Evolutionary conservation across 2,797 vertebrate species (phyloP), one percentile per base, ranked within the genome.

Genomic region (Girardinus metallicus): DNA sequence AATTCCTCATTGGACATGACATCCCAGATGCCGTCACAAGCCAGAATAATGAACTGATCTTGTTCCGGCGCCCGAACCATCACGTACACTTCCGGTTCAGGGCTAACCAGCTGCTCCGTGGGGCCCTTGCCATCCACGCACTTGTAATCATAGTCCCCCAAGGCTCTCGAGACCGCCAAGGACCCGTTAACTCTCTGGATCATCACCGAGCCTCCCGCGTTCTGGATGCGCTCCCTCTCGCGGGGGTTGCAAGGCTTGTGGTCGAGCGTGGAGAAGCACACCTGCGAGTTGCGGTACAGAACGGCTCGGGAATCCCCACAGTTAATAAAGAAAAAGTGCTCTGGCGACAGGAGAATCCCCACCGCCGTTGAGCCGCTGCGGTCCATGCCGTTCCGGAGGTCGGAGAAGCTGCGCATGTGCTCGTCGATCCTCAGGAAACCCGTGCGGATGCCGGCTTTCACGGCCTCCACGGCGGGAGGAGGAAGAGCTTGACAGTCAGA

Each of bases 1-100:
- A 99, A 96, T 95, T 99, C 99, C 95, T 99, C 98, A 44, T 99
- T 99, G 95, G 97, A 98, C 98, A 99, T 99, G 91, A 99, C 99
- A 94, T 99, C 99, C 99, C 99, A 99, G 96, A 99, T 99, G 81
- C 99, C 99, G 83, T 99, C 99, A 87, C 99, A 99, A 36, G 99
- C 99, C 93, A 99, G 95, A 89, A 99, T 95, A 83, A 99, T 96
- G 93, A 99, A 99, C 85, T 99, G 97, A 92, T 99, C 99, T 88
- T 97, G 97, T 80, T 98, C 97, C 34, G 97, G 96, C 66, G 97
- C 96, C 88, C 98, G 97, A 83, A 96, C 85, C 90, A 99, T 96
- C 93, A 98, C 98, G 81, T 96, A 98, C 86, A 99, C 98, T 89
- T 99, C 98, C 29, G 98, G 99, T 94, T 99, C 99, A 4, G 99